These are phyloP conservation scores for Parauchenoglanis punctatus DNA, from an alignment of 2,797 vertebrate genomes.

Conservation along the genomic window DNA sequence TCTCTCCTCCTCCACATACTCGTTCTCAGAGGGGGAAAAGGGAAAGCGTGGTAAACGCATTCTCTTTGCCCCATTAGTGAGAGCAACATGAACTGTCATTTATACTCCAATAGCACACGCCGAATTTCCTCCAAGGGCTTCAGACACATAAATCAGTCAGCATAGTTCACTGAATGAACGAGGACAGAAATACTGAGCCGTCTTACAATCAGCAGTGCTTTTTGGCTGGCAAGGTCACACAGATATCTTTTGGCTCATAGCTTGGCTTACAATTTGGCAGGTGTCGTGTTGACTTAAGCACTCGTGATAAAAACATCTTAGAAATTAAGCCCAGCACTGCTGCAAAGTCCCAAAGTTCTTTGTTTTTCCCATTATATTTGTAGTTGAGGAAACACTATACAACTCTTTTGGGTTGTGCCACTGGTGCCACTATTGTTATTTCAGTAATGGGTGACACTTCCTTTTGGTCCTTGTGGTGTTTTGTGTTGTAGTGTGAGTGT, in stretches of 20 bases:
- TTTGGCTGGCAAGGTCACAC: slow-evolving; percentile 1
- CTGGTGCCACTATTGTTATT: not conserved
- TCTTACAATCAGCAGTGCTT: not conserved
- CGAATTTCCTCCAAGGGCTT: slow-evolving; percentile 47
- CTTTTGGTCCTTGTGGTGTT: not conserved
- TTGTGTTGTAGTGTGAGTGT: not conserved
- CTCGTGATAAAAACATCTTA: not conserved
- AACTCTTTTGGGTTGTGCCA: not conserved
- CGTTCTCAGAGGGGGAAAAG: slow-evolving; percentile 7
- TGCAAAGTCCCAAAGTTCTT: not conserved
- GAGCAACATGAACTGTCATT: slow-evolving; percentile 50
- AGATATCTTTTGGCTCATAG: not conserved
- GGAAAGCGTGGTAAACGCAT: slow-evolving; percentile 49
- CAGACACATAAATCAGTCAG: slow-evolving; percentile 54
- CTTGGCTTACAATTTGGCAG: not conserved
- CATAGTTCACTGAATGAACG: slow-evolving; percentile 39
- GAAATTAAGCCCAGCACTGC: not conserved
- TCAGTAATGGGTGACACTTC: not conserved
- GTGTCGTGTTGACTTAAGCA: not conserved
- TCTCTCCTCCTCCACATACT: not conserved
- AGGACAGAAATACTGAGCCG: slow-evolving; percentile 24
- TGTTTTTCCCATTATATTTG: not conserved
- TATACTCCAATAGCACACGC: slow-evolving; percentile 31
- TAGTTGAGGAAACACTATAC: not conserved
- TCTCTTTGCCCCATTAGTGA: slow-evolving; percentile 50